Evolutionary conservation across 2,888 invertebrate genomes (phyloP).

Genomic region (Drosophila maculinotata): DNA sequence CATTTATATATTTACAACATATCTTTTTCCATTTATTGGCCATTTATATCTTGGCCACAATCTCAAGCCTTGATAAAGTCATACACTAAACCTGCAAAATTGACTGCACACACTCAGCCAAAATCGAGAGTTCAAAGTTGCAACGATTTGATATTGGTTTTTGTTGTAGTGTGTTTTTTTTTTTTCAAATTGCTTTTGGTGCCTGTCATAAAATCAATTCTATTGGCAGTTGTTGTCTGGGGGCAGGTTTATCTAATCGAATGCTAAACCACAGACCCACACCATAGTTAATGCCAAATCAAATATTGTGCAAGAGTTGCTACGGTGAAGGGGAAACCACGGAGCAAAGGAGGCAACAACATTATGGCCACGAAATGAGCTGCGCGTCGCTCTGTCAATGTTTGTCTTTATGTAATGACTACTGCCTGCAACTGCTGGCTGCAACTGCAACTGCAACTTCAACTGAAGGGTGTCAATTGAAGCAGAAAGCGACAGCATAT

Average conservation of each 20-base stretch:
- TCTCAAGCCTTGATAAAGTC: neutral
- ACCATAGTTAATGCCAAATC: conserved; percentile 35
- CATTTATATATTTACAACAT: neutral
- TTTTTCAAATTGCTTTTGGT: conserved; percentile 4
- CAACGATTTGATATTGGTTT: conserved; percentile 6
- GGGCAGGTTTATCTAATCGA: conserved; percentile 50
- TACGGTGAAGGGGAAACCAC: conserved; percentile 36
- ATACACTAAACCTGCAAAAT: conserved; percentile 5
- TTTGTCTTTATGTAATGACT: conserved; percentile 63
- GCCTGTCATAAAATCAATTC: conserved; percentile 45
- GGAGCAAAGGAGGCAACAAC: conserved; percentile 18
- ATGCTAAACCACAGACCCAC: conserved; percentile 37
- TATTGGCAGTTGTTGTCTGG: conserved; percentile 20
- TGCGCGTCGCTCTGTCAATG: conserved; percentile 52
- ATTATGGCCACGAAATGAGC: conserved; percentile 47
- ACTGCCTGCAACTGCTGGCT: conserved; percentile 31
- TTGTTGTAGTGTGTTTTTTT: neutral
- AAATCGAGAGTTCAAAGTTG: conserved; percentile 8
- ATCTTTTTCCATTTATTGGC: neutral
- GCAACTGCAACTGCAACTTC: conserved; percentile 39
- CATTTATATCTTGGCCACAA: neutral
- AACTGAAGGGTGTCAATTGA: conserved; percentile 76
- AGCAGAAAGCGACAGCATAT: conserved; percentile 65
- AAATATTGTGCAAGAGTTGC: conserved; percentile 53
- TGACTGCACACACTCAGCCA: neutral